Conservation (phyloP, 2,797 vertebrate genomes). For the Clarias fuscus region DNA sequence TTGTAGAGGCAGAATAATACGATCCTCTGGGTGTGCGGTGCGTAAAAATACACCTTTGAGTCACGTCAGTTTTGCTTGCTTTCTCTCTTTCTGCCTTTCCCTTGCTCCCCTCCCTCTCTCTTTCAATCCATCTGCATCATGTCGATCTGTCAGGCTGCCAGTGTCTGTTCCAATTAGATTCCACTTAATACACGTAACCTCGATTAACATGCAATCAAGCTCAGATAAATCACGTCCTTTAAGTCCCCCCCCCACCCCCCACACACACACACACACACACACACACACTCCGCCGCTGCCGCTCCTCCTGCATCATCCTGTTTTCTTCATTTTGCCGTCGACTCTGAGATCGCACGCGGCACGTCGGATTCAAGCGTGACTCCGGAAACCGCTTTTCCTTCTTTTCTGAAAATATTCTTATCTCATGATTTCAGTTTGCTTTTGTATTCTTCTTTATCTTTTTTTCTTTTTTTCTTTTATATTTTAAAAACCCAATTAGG, state of each 20-base stretch:
- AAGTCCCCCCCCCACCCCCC: constrained; percentile 66
- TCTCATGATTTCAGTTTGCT: constrained; percentile 1
- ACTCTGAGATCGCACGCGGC: constrained; percentile 60
- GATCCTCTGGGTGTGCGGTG: constrained; percentile 4
- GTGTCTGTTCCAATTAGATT: constrained; percentile 90
- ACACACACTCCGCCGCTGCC: constrained; percentile 58
- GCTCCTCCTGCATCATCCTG: constrained; percentile 78
- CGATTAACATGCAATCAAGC: constrained; percentile 89
- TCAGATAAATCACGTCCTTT: constrained; percentile 88
- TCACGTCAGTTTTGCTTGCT: constrained; percentile 50
- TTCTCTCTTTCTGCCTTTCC: constrained; percentile 39
- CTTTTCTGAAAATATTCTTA: background rate
- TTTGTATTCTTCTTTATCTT: background rate
- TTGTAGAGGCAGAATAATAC: constrained; percentile 23
- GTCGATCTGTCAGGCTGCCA: constrained; percentile 88
- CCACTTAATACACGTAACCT: constrained; percentile 89
- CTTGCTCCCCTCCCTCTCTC: constrained; percentile 55
- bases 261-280: no score
- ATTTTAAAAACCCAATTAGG: background rate
- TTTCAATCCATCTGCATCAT: constrained; percentile 86
- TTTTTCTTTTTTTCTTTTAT: background rate
- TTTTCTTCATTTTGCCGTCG: constrained; percentile 66
- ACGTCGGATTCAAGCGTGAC: constrained; percentile 32
- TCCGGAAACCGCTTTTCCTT: constrained; percentile 15
- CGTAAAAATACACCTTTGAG: constrained; percentile 45